Base-by-base conservation (phyloP, 1,140 invertebrate species). In the Acyrthosiphon pisum region DNA sequence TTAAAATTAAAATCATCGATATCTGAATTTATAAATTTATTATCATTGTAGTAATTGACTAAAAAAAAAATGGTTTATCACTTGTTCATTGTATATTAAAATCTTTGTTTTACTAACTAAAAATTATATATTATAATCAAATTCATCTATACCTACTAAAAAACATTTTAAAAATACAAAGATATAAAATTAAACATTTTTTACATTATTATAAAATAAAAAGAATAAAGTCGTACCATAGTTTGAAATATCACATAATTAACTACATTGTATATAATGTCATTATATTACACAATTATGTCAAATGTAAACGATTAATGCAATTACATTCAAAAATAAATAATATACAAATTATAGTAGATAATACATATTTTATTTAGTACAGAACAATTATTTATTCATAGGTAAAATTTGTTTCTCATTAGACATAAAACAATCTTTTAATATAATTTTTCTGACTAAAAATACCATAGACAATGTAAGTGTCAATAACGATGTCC, bases 361-460 rank as follows among this genome's bases (percentile, higher is more conserved):
- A 56, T 53, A 56, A 53, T 89, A 89, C 48, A 89, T 26, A 18
- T 23, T 89, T 46, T 44, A 22, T 44, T n/a, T 3, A 92, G 35
- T 37, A 81, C 44, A 26, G 2, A 90, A 14, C 56, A 83, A 86
- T 93, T 26, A 86, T 84, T 93, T 86, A 84, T 83, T 93, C 11
- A 93, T 53, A 53, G 91, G 81, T 26, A 93, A 93, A 93, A 93
- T 53, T 86, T 37, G 91, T 93, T 84, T 93, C 56, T 93, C 81
- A 50, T 86, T 93, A 30, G 22, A 53, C 68, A 93, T 93, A 41
- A 93, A 93, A 93, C 91, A 93, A 86, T 93, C 91, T 93, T 93
- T 93, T 83, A 93, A 84, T 53, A 93, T 93, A 30, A 93, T 93
- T 93, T 93, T 93, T 22, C 50, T 41, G 37, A 93, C 81, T 44